A percentile compares a stretch with the other conserved stretches of the same genome.
Conservation (phyloP, 2,797 vertebrate genomes). For the Molossus molossus region DNA sequence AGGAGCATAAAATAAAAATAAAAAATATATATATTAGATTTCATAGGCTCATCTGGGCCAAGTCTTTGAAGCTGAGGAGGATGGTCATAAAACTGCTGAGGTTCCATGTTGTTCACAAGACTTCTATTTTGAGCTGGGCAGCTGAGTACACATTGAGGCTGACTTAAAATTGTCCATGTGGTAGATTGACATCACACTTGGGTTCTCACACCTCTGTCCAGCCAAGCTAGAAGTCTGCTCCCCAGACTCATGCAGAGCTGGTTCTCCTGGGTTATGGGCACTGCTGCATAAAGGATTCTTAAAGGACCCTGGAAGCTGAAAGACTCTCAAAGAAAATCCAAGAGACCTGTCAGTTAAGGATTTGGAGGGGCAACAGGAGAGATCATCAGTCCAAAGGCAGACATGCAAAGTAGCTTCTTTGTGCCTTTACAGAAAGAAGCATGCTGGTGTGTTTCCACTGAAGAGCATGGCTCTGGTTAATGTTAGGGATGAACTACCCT, state of each 20-base stretch:
- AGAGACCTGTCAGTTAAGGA: background rate
- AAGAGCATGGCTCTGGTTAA: background rate
- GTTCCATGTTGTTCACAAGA: conserved; percentile 39
- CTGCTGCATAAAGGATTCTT: background rate
- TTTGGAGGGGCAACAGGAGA: background rate
- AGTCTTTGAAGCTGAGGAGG: conserved; percentile 79
- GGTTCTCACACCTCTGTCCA: background rate
- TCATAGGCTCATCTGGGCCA: conserved; percentile 82
- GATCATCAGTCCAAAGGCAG: background rate
- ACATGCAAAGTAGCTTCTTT: background rate
- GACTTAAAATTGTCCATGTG: background rate
- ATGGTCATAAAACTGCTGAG: conserved; percentile 77
- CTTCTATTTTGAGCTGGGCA: conserved; percentile 46
- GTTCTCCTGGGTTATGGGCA: background rate
- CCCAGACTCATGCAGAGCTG: background rate
- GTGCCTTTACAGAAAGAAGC: background rate
- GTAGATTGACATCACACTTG: background rate
- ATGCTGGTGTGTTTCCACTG: background rate
- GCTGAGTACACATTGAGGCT: background rate
- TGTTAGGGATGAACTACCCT: background rate
- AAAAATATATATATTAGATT: conserved; percentile 72
- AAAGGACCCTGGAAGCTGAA: background rate
- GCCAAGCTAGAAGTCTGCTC: background rate
- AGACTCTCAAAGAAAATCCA: background rate
- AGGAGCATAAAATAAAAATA: conserved; percentile 86